Conservation (phyloP, 1,140 invertebrate genomes). For the Saccostrea cuccullata region DNA sequence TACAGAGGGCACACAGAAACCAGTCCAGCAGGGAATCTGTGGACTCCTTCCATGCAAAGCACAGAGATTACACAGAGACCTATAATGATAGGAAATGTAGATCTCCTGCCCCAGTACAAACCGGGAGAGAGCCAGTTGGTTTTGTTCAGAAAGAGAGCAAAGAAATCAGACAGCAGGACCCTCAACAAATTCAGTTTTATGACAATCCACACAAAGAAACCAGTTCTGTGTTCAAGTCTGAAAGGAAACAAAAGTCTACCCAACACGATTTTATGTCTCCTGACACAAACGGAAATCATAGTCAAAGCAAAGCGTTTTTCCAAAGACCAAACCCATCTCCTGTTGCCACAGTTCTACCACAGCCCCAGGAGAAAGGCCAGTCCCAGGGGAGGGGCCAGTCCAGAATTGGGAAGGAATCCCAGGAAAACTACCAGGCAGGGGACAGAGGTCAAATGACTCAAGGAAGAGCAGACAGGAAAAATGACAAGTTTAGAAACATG, state of each 20-base stretch:
- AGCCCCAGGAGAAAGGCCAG: slow-evolving; percentile 28
- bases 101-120: not conserved
- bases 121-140: not conserved
- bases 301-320: slow-evolving; percentile 27
- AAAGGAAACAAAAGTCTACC: not conserved
- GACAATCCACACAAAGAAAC: not conserved
- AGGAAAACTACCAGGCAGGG: not conserved
- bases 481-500: not conserved
- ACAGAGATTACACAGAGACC: not conserved
- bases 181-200: not conserved
- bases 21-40: not conserved
- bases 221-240: not conserved
- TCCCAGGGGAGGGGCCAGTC: not conserved
- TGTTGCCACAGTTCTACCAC: slow-evolving; percentile 51
- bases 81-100: slow-evolving; percentile 22
- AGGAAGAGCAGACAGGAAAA: not conserved
- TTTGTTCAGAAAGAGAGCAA: not conserved
- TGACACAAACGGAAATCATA: not conserved
- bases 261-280: not conserved
- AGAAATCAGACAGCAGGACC: not conserved
- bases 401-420: not conserved
- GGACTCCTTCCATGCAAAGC: not conserved
- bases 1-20: not conserved
- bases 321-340: slow-evolving; percentile 53
- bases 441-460: not conserved